Percentiles rank a stretch among this genome's conserved stretches.
phyloP scores from a whole-genome alignment of 2,113 vertebrate species.

The Melanocharis versteri region DNA sequence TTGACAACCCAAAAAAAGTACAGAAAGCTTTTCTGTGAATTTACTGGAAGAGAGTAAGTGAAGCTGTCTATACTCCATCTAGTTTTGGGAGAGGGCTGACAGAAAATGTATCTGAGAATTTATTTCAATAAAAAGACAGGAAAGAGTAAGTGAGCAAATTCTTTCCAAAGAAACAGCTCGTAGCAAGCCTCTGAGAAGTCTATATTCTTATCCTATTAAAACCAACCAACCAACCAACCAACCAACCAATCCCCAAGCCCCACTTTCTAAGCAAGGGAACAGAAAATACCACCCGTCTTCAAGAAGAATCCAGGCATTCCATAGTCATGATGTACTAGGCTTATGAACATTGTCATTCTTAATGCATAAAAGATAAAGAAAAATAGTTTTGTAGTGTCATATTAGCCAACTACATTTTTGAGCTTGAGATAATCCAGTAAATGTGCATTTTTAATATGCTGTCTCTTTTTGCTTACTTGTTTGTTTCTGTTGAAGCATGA shows the following conservation, averaged over 20 bases:
- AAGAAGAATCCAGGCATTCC: background rate
- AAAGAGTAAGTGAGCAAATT: background rate
- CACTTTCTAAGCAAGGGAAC: background rate
- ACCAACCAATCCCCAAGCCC: background rate
- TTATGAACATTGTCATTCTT: background rate
- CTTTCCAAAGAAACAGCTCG: background rate
- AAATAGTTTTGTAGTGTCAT: background rate
- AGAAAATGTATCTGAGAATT: background rate
- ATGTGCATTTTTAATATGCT: background rate
- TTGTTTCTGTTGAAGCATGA: background rate
- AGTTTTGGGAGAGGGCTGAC: background rate
- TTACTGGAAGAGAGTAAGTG: background rate
- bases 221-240: background rate
- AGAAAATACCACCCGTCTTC: background rate
- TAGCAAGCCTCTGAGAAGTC: background rate
- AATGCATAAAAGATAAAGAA: background rate
- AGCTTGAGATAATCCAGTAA: background rate
- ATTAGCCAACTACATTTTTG: background rate
- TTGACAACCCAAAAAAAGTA: background rate
- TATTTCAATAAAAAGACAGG: background rate
- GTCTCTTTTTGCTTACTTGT: background rate
- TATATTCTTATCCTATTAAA: background rate
- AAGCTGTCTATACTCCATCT: background rate
- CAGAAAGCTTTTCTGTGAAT: background rate
- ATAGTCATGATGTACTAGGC: background rate